A percentile compares a stretch with the other conserved stretches of the same genome.
phyloP scores from a whole-genome alignment of 2,113 vertebrate species.

The Notechis scutatus region DNA sequence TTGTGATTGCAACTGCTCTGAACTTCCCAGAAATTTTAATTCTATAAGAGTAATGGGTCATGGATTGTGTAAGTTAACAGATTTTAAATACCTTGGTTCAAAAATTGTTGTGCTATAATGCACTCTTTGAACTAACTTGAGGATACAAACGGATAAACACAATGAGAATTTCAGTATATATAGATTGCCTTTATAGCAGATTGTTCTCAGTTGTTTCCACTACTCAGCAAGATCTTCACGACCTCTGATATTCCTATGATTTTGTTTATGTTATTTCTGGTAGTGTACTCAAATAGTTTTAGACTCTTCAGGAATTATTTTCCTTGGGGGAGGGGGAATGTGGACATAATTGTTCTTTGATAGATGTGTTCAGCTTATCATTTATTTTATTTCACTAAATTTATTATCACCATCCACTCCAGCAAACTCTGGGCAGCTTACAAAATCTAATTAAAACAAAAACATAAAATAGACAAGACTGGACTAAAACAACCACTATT shows the following conservation, averaged over 20 bases:
- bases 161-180: neutral
- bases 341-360: neutral
- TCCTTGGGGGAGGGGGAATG: neutral
- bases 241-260: neutral
- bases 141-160: neutral
- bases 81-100: too few species aligned
- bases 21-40: too few species aligned
- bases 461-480: neutral
- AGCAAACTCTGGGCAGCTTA: neutral
- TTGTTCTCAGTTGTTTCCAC: neutral
- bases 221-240: neutral
- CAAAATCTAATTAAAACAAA: neutral
- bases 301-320: neutral
- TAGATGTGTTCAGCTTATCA: neutral
- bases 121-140: neutral
- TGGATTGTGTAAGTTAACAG: too few species aligned
- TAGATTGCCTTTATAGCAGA: neutral
- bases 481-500: neutral
- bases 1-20: too few species aligned
- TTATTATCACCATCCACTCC: neutral
- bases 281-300: neutral
- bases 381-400: neutral
- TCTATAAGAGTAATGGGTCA: too few species aligned
- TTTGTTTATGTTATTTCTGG: neutral
- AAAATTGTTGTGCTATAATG: neutral